phyloP scores from a whole-genome alignment of 37 sponge, comb jelly and placozoan species.

The Haliclona indistincta region DNA sequence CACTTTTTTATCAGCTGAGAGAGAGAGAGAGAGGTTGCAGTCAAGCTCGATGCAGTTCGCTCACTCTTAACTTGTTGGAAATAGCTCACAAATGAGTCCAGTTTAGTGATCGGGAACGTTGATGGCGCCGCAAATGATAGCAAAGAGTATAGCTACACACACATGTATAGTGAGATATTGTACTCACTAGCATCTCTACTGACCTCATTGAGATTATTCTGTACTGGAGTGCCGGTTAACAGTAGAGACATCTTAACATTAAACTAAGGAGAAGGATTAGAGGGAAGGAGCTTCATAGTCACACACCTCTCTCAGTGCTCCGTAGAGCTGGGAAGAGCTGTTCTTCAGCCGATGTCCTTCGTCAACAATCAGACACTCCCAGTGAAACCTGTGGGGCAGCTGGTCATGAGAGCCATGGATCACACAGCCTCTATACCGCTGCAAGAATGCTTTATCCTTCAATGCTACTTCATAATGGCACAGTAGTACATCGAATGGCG shows the following conservation, averaged over 20 bases:
- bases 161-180: background rate
- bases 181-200: background rate
- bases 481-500: conserved; percentile 63
- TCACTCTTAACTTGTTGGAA: conserved; percentile 41
- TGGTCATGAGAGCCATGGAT: conserved; percentile 34
- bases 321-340: conserved; percentile 56
- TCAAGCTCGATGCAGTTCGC: background rate
- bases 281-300: background rate
- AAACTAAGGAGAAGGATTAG: background rate
- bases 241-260: conserved; percentile 47
- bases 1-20: conserved; percentile 35
- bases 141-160: conserved; percentile 73
- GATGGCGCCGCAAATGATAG: conserved; percentile 52
- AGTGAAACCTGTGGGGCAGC: conserved; percentile 51
- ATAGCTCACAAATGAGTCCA: conserved; percentile 27
- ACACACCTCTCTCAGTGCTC: conserved; percentile 26
- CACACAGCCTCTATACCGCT: conserved; percentile 53
- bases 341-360: conserved; percentile 88
- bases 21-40: background rate
- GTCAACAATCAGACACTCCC: conserved; percentile 75
- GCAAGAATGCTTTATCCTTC: conserved; percentile 48
- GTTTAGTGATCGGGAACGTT: conserved; percentile 32
- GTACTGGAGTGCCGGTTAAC: conserved; percentile 83
- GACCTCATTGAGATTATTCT: conserved; percentile 81
- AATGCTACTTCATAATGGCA: conserved; percentile 67